Evolutionary conservation across 2,888 invertebrate species (phyloP), one percentile per base, ranked within the genome.

Genomic region (Cryptocephalus primarius): DNA sequence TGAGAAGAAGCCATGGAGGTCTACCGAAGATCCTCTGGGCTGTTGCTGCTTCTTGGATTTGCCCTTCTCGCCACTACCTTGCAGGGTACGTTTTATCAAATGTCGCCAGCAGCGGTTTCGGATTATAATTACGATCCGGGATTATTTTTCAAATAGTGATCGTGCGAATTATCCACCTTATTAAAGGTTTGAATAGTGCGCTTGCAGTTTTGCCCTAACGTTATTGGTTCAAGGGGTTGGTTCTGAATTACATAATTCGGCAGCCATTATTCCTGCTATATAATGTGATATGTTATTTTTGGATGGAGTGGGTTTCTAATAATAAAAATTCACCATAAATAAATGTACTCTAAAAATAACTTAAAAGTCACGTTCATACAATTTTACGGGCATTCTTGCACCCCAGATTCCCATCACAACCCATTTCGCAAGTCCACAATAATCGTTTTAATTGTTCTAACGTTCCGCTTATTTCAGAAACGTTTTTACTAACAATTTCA

Each of bases 11-110:
- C 71, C 70, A 75, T 75, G 75, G 74, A 72, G 75, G 72, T 72
- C 72, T 72, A 71, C 70, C 70, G 71, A 66, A 70, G 67, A 70
- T 72, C 74, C 72, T 72, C 73, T 70, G 72, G 73, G 72, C 68
- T 72, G 62, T 64, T 73, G 66, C 66, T 72, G 66, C 70, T 74
- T 67, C 72, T 75, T 70, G 72, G 75, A 69, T 67, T 75, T 60
- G 61, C 70, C 63, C 70, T 75, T 64, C 70, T 75, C 71, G 71
- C 72, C 70, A 66, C 70, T 65, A 65, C 73, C 72, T 74, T 75
- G 72, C 74, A 74, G 69, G 75, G 76, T 76, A 72, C 69, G 74
- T 74, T 60, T 40, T 39, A 11, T 36, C 4, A 36, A 36, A 36
- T 36, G n/a, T 36, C 12, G 22, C 39, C 41, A 48, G 39, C 40